These are phyloP conservation scores for Gymnoscopelus microlampas DNA, from an alignment of 2,797 vertebrate species.

Conservation along the genomic window DNA sequence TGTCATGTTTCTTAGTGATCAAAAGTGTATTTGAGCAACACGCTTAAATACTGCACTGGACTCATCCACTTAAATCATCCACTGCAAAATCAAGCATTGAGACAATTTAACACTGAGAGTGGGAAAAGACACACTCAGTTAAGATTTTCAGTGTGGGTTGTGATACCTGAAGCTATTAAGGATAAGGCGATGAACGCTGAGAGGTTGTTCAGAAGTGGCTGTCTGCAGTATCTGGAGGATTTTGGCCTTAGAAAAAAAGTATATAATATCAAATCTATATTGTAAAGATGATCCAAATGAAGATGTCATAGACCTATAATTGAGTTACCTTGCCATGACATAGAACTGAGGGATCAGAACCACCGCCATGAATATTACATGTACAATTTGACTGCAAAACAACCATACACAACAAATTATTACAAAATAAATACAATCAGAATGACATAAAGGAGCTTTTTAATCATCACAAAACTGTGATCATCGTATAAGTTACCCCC, in stretches of 20 bases:
- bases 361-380: constrained; percentile 68
- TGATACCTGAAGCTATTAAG: constrained; percentile 81
- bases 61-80: no score
- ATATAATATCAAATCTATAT: constrained; percentile 4
- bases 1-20: no score
- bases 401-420: constrained; percentile 18
- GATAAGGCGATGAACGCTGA: constrained; percentile 79
- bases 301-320: constrained; percentile 8
- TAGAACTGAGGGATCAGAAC: constrained; percentile 79
- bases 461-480: not conserved
- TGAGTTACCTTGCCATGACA: constrained; percentile 75
- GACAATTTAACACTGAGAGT: no score
- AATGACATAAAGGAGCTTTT: not conserved
- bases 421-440: not conserved
- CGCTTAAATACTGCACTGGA: no score
- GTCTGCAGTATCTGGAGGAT: constrained; percentile 84
- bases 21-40: no score
- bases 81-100: no score
- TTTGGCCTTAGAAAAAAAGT: constrained; percentile 73
- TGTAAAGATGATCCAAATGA: constrained; percentile 11
- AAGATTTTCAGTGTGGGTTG: not conserved
- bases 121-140: no score
- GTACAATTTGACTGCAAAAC: constrained; percentile 78
- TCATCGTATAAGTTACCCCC: not conserved
- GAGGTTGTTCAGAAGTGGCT: constrained; percentile 86